Evolutionary conservation across 1,140 invertebrate genomes (phyloP).

Genomic region (Drosophila lowei): DNA sequence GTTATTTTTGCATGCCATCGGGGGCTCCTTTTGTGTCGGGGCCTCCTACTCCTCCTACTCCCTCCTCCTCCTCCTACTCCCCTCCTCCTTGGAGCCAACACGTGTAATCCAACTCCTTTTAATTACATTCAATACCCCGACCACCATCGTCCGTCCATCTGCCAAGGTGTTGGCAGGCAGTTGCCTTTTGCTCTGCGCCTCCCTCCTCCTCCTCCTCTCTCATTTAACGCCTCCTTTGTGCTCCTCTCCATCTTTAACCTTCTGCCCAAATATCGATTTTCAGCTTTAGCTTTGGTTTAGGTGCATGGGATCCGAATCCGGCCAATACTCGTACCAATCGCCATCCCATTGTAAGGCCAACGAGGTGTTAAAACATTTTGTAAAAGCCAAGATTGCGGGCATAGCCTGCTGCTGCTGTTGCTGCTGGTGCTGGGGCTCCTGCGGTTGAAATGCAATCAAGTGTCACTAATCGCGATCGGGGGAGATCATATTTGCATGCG

Average conservation of each 20-base stretch:
- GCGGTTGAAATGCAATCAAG: constrained; percentile 45
- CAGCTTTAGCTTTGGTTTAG: constrained; percentile 21
- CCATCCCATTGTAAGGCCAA: constrained; percentile 20
- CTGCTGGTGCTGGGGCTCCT: background rate
- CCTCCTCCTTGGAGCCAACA: constrained; percentile 28
- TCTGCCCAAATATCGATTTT: constrained; percentile 76
- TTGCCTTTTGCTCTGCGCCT: constrained; percentile 1
- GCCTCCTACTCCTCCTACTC: background rate
- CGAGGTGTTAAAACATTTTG: constrained; percentile 78
- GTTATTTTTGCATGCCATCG: constrained; percentile 39
- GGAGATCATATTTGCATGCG: constrained; percentile 62
- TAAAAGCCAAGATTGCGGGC: constrained; percentile 26
- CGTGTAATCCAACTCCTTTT: constrained; percentile 80
- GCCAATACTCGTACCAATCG: constrained; percentile 14
- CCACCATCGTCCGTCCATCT: constrained; percentile 10
- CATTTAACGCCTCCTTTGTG: constrained; percentile 7
- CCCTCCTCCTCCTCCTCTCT: too few relatives aligned
- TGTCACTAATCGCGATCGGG: constrained; percentile 60
- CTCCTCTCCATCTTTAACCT: constrained; percentile 32
- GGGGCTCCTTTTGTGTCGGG: constrained; percentile 46
- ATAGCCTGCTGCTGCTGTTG: background rate
- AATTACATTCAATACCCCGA: constrained; percentile 75
- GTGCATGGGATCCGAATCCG: background rate
- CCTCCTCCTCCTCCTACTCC: background rate
- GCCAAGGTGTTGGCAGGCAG: constrained; percentile 54